Conservation (phyloP, 1,140 invertebrate genomes). For the Grapholita molesta region DNA sequence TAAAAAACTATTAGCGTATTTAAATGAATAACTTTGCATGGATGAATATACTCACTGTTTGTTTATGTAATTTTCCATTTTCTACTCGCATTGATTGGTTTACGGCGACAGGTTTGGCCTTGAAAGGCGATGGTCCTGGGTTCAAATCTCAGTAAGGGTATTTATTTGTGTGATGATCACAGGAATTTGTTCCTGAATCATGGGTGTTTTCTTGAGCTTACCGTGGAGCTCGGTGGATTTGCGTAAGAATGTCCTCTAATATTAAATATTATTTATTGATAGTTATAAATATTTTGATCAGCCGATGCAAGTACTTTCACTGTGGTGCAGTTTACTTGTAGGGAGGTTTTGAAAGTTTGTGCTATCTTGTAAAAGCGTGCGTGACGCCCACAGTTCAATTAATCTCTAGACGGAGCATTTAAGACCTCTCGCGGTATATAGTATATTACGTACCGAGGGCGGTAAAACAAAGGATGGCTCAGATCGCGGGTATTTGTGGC, state of each 20-base stretch:
- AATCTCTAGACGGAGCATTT: neutral
- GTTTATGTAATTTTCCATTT: neutral
- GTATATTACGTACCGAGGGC: no score
- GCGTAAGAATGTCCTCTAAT: no score
- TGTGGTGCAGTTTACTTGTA: neutral
- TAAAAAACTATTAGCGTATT: neutral
- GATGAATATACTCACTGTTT: neutral
- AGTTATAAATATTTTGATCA: neutral
- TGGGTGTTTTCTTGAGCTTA: no score
- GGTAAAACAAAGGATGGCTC: no score
- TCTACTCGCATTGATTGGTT: neutral
- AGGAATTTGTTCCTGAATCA: no score
- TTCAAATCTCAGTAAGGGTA: no score
- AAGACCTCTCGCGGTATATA: neutral
- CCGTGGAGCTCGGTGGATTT: no score
- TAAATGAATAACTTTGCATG: neutral
- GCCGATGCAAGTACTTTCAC: neutral
- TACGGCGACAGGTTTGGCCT: no score
- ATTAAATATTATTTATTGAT: no score
- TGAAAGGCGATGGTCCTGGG: no score
- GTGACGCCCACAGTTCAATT: slow-evolving; percentile 36
- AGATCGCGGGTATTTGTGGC: no score
- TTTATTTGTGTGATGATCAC: no score
- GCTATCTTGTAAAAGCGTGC: slow-evolving; percentile 46
- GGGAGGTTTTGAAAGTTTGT: slow-evolving; percentile 29